Evolutionary conservation across 2,113 vertebrate species (phyloP).

Genomic region (Philantomba maxwellii): DNA sequence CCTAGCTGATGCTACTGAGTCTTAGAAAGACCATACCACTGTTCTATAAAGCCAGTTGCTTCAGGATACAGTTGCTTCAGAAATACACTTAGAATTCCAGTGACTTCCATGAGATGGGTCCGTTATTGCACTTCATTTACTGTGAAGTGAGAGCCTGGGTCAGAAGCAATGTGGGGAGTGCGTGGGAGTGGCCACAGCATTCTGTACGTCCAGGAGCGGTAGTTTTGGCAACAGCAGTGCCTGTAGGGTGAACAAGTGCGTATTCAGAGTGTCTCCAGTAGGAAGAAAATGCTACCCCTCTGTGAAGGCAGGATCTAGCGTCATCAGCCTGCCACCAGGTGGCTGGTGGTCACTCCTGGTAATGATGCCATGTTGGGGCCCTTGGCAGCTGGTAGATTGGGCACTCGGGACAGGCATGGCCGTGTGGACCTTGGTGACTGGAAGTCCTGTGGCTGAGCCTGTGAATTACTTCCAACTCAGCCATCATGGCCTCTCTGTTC

Average conservation of each 20-base stretch:
- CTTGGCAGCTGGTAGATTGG: background rate
- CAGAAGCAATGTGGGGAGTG: background rate
- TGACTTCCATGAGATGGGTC: background rate
- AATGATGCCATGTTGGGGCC: rapidly evolving
- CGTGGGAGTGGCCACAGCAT: background rate
- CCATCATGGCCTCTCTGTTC: too few relatives aligned
- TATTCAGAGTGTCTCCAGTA: background rate
- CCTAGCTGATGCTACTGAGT: background rate
- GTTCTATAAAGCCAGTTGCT: background rate
- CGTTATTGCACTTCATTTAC: too few relatives aligned
- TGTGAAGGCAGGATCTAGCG: too few relatives aligned
- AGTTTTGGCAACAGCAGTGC: background rate
- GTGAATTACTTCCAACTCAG: background rate
- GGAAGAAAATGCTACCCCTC: background rate
- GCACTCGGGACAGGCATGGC: background rate
- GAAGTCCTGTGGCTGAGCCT: background rate
- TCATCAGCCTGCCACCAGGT: background rate
- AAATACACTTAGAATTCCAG: background rate
- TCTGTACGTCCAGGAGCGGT: background rate
- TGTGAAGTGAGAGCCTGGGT: background rate
- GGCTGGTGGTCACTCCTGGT: background rate
- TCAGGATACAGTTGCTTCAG: background rate
- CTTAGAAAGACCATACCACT: background rate
- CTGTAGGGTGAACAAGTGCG: background rate
- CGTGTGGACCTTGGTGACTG: background rate